Conservation (phyloP, 2,888 invertebrate genomes). For the Panzeria rudis region DNA sequence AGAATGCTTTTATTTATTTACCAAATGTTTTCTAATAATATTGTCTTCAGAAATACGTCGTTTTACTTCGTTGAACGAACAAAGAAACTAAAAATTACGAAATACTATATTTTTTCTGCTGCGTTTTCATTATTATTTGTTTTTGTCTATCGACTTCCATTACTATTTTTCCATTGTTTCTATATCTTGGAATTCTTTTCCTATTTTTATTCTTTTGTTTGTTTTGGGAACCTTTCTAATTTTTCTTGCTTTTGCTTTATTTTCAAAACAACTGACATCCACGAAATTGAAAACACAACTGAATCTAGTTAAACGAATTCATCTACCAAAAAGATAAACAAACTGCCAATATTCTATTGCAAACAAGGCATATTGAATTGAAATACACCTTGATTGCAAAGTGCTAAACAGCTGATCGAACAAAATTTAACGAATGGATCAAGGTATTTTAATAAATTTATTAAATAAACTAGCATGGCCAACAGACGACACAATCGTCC, state of each 20-base stretch:
- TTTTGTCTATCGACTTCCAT: constrained; percentile 48
- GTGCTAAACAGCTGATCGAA: constrained; percentile 27
- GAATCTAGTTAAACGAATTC: constrained; percentile 21
- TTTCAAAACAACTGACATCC: constrained; percentile 55
- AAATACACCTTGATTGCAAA: too few relatives aligned
- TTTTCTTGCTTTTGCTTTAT: constrained; percentile 1
- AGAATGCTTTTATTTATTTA: constrained; percentile 22
- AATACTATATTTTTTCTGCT: constrained; percentile 59
- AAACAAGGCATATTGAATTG: too few relatives aligned
- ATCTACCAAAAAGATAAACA: constrained; percentile 55
- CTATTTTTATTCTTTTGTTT: constrained; percentile 40
- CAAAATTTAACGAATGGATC: background rate
- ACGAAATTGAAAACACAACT: constrained; percentile 70
- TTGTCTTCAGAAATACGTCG: constrained; percentile 56
- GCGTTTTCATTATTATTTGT: constrained; percentile 53
- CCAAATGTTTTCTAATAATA: constrained; percentile 44
- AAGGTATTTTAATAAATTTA: too few relatives aligned
- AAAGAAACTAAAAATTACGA: constrained; percentile 72
- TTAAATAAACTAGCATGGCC: too few relatives aligned
- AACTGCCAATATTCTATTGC: constrained; percentile 31
- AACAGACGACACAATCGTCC: too few relatives aligned
- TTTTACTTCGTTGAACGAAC: constrained; percentile 69
- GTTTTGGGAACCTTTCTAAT: background rate
- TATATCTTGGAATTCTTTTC: constrained; percentile 59
- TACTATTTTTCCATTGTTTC: constrained; percentile 45